Evolutionary conservation across 1,140 invertebrate genomes (phyloP).

Genomic region (Acyrthosiphon pisum): DNA sequence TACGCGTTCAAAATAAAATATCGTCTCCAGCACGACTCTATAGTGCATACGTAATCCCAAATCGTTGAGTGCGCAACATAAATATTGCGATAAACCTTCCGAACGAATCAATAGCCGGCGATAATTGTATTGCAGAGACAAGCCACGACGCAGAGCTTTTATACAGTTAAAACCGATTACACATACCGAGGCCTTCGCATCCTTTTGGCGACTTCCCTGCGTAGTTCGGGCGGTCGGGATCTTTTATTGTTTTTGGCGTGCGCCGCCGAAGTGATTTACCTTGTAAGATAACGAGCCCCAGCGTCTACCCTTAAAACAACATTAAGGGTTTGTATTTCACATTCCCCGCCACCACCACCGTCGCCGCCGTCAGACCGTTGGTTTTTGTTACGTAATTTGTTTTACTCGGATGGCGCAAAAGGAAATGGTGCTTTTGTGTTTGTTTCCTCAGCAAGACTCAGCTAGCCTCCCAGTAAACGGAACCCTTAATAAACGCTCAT

Average conservation of each 20-base stretch:
- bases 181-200: background rate
- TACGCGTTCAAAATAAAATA: background rate
- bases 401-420: constrained; percentile 56
- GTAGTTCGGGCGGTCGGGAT: background rate
- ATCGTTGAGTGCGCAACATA: background rate
- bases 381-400: constrained; percentile 57
- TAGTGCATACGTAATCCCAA: background rate
- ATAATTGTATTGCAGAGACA: background rate
- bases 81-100: background rate
- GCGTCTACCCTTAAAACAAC: constrained; percentile 54
- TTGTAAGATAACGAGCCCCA: constrained; percentile 54
- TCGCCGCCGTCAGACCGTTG: constrained; percentile 32
- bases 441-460: constrained; percentile 42
- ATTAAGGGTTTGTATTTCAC: constrained; percentile 57
- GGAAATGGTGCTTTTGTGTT: constrained; percentile 57
- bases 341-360: constrained; percentile 28
- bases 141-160: background rate
- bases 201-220: constrained; percentile 24
- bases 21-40: too few relatives aligned
- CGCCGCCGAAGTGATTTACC: constrained; percentile 56
- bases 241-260: constrained; percentile 57
- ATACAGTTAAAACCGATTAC: constrained; percentile 31
- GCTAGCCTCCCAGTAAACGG: constrained; percentile 36
- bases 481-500: constrained; percentile 56
- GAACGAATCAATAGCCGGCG: background rate